Base-by-base conservation (phyloP, 1,140 invertebrate species). In the Dendroctonus ponderosae region DNA sequence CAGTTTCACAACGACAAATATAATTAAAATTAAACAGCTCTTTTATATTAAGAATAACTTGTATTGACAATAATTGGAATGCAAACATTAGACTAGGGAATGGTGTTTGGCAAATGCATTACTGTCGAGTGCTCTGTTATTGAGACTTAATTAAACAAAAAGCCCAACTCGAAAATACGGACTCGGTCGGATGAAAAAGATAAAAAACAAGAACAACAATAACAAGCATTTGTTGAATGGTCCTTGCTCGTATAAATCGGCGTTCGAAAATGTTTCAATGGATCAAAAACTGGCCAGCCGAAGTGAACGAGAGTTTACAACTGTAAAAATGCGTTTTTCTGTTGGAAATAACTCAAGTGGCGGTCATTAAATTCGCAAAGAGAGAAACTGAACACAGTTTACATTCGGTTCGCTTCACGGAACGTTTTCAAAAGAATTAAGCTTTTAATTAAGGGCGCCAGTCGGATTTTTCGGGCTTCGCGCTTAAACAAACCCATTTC, bases 1-100 rank as follows among this genome's bases (percentile, higher is more conserved):
- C 69, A 68, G 66, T 68, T 70, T 60, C 69, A 70, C 61, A 70
- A 70, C 62, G 52, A 65, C 62, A 56, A 65, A 65, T 65, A 65
- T 65, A 65, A 65, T 65, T 65, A 65, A 65, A 65, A 49, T 65
- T 56, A 65, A 65, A 65, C 62, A 65, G 42, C 26, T 62, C 60
- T 62, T 62, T 62, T 62, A 62, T 62, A 62, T 62, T 62, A 62
- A 52, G 48, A 62, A 51, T 62, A 62, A 60, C 46, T 49, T 49
- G 40, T 60, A 60, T 60, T 60, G 58, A 60, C 58, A 50, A 12
- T 53, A n/a, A 49, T 60, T 56, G 8, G 14, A 60, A 49, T 60
- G 58, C 15, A 60, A 60, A 60, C 15, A 60, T 38, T 58, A 12
- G 26, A 11, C 56, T 40, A 60, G 46, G 39, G 15, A 56, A 56